Evolutionary conservation across 2,888 invertebrate species (phyloP).

Genomic region (Aleiodes testaceus): DNA sequence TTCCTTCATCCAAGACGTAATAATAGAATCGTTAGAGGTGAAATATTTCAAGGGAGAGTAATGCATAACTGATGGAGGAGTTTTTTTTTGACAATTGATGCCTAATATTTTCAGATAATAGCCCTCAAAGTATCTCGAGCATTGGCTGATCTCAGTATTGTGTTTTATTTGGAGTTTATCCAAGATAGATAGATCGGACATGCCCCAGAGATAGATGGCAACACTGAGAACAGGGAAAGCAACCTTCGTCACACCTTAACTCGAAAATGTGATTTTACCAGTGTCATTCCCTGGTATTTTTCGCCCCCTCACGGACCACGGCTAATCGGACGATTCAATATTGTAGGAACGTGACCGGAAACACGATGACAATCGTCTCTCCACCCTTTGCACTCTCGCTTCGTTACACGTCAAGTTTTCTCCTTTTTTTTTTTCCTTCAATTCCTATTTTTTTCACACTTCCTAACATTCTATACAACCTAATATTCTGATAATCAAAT

Average conservation of each 20-base stretch:
- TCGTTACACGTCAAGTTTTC: constrained; percentile 59
- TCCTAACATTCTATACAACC: too few relatives aligned
- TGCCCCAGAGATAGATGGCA: neutral
- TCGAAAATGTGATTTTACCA: constrained; percentile 12
- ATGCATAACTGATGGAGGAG: too few relatives aligned
- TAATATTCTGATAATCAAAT: too few relatives aligned
- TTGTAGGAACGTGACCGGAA: constrained; percentile 67
- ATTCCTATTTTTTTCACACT: constrained; percentile 15
- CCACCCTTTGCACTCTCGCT: constrained; percentile 50
- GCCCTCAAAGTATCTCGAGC: too few relatives aligned
- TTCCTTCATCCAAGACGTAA: neutral
- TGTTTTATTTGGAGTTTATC: too few relatives aligned
- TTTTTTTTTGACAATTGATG: too few relatives aligned
- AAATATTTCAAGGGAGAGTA: too few relatives aligned
- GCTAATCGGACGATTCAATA: constrained; percentile 67
- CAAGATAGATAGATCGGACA: neutral
- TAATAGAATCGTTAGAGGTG: neutral
- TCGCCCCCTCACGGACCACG: constrained; percentile 48
- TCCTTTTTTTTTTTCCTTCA: constrained; percentile 28
- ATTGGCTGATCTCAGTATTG: too few relatives aligned
- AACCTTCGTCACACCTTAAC: constrained; percentile 3
- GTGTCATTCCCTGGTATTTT: constrained; percentile 43
- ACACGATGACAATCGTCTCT: constrained; percentile 51
- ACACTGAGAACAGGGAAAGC: neutral
- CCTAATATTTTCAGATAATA: too few relatives aligned